Base-by-base conservation (phyloP, 2,888 invertebrate species). In the Andricus curvator region DNA sequence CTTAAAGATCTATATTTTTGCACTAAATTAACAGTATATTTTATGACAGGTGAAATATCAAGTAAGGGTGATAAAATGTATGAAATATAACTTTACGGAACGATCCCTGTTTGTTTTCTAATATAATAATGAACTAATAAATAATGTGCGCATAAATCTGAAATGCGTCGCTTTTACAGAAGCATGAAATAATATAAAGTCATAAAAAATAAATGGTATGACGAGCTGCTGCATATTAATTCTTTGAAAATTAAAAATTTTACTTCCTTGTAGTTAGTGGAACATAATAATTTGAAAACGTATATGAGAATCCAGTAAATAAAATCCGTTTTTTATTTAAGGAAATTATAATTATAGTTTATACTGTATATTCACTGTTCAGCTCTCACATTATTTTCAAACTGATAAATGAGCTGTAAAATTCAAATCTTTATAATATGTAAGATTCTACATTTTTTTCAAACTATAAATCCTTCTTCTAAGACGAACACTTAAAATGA, bases 131-230 rank as follows among this genome's bases (percentile, higher is more conserved):
- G 56, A 1, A 20, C n/a, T 33, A 9, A 33, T 56, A 33, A 74
- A 74, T 51, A 17, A 74, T 33, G 56, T 29, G 20, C 13, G 51
- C 29, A 56, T 74, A n/a, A 74, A 74, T 51, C 70, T 51, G 68
- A 68, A 68, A 29, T 48, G 51, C 48, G 48, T 70, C 51, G 17
- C 29, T 51, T 70, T 51, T 70, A 70, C 70, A 29, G 51, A 70
- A 33, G 51, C 29, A 48, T 74, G 20, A 74, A 74, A 56, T 74
- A 56, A 51, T 56, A 13, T 56, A 51, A 9, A 37, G 33, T n/a
- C 13, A 56, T 33, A 56, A 56, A 37, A 33, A 74, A 51, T 25
- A 68, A 70, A 51, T 51, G 70, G 11, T 17, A 29, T 70, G 25
- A 68, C 22, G 68, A 48, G 68, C 4, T 68, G 25, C 13, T 44